Evolutionary conservation across 92 coral and sea anemone species (phyloP), one percentile per base, ranked within the genome.

Genomic region (Phenganax marumi): DNA sequence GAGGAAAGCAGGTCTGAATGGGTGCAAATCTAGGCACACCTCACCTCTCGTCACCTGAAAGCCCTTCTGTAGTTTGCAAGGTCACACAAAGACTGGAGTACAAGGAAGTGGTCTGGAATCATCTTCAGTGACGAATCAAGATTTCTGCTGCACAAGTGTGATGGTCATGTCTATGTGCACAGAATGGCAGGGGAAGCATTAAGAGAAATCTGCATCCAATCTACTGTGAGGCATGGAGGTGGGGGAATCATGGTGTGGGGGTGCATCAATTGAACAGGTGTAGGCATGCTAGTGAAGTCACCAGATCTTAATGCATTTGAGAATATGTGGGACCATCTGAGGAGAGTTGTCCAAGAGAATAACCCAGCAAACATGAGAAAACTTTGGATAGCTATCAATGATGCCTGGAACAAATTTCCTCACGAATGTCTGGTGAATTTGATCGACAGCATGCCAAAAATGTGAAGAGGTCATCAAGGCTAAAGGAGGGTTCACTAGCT

Each of bases 181-280:
- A 21, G 6, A 26, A 61, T 61, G 17, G 68, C 68, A 7, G 68
- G 68, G 68, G 68, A 7, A 61, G 68, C 17, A 16, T 61, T 61
- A 17, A 61, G 23, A 6, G 68, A 7, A 7, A 61, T 8, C 6
- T 61, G 68, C 8, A 16, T 61, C 68, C 68, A 61, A 16, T 7
- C 68, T 17, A 61, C 17, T 61, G 68, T 61, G 17, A 7, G 23
- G 23, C 68, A 61, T 61, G 68, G 68, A 61, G 68, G 68, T 7
- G 68, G 17, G 17, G 68, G 68, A 16, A 61, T 61, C 68, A 61
- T 61, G 68, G 68, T 61, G 68, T 61, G 68, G 68, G 17, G 68
- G 6, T 61, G 68, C 68, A 61, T 61, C 6, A 61, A 17, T 8
- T 8, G 23, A 61, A 8, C 6, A 21, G 6, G 17, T 26, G 23